phyloP scores from a whole-genome alignment of 2,888 invertebrate species.

The Mechanitis mazaeus region DNA sequence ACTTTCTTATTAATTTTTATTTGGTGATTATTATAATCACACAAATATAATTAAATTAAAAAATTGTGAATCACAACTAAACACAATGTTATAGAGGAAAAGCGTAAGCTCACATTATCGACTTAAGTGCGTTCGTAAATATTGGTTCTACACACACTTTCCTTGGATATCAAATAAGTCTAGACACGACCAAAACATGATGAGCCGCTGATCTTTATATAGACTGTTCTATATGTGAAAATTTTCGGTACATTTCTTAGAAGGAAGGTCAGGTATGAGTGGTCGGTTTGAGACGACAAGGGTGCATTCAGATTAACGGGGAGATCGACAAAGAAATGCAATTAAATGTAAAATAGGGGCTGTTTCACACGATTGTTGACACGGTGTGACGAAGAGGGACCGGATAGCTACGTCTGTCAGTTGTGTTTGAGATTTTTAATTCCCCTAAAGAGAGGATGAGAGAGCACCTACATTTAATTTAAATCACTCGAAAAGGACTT shows the following conservation, averaged over 20 bases:
- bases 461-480: slow-evolving; percentile 1
- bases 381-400: slow-evolving; percentile 64
- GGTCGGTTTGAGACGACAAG: slow-evolving; percentile 50
- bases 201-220: slow-evolving; percentile 32
- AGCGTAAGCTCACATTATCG: slow-evolving; percentile 53
- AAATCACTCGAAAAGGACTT: not conserved
- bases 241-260: slow-evolving; percentile 19
- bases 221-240: slow-evolving; percentile 3
- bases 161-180: slow-evolving; percentile 64
- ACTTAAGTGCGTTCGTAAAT: slow-evolving; percentile 63
- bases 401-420: slow-evolving; percentile 48
- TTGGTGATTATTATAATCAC: too few species aligned
- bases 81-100: slow-evolving; percentile 37
- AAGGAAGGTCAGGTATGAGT: slow-evolving; percentile 35
- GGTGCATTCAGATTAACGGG: slow-evolving; percentile 72
- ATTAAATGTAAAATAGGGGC: slow-evolving; percentile 76
- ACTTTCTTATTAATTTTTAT: too few species aligned
- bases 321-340: slow-evolving; percentile 75
- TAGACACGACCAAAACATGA: slow-evolving; percentile 43
- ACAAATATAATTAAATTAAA: not conserved
- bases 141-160: slow-evolving; percentile 60
- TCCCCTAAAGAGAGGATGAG: slow-evolving; percentile 12
- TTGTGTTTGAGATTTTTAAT: slow-evolving; percentile 37
- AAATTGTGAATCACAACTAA: slow-evolving; percentile 21
- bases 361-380: slow-evolving; percentile 72